Base-by-base conservation (phyloP, 2,888 invertebrate species). In the Thereva nobilitata region DNA sequence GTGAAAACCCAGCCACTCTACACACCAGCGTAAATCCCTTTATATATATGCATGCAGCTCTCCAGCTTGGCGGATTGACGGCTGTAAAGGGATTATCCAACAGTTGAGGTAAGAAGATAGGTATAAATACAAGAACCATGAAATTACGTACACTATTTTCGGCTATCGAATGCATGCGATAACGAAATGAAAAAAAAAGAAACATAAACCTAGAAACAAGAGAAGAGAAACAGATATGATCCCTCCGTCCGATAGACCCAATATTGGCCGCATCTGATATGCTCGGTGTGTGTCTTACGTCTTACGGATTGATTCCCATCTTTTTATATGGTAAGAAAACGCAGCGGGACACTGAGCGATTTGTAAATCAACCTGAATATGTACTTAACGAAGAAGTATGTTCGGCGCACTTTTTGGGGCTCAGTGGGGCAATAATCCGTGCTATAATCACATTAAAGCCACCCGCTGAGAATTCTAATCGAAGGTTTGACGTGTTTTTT, bases 391-490 rank as follows among this genome's bases (percentile, higher is more conserved):
- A 23, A 23, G 23, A 59, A 56, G 44, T 44, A 38, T 56, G 44
- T 56, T 35, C 7, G 56, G 35, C 38, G 38, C 49, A 49, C 50
- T 53, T 44, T 67, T 47, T 53, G 40, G 50, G 45, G 47, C 61
- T 65, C 55, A 53, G 65, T 65, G 63, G 56, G 42, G 45, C 47
- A 63, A 63, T 47, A 67, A 67, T 38, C 56, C 49, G 49, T 63
- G 47, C 59, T 53, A 47, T 64, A 64, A 45, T 52, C 44, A 57
- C 49, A 34, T 41, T 59, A 61, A 68, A 61, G 47, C 47, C 54
- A 49, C 68, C 68, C 59, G 66, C 68, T 66, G 68, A 61, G 68
- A 12, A 49, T 34, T 68, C 66, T 68, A 66, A 66, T 68, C 61
- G 56, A 68, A 64, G 49, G 59, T 61, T 57, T 50, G 38, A 6